phyloP scores from a whole-genome alignment of 2,888 invertebrate species.

The Drosophila phalerata region DNA sequence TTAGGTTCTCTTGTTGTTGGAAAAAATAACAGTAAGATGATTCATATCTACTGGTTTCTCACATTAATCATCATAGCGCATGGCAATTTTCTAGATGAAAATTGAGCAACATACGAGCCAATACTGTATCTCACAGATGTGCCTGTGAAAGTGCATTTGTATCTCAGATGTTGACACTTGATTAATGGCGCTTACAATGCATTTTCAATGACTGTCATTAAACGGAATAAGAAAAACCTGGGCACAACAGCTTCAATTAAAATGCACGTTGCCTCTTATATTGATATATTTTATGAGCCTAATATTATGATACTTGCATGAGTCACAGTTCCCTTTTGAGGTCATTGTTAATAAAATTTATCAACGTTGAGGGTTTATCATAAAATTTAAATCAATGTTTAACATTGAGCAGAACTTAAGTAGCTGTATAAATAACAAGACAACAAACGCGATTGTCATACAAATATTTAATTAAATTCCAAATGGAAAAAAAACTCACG shows the following conservation, averaged over 20 bases:
- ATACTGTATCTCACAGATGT: conserved; percentile 28
- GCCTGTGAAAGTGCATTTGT: conserved; percentile 49
- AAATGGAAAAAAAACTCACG: conserved; percentile 47
- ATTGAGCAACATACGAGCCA: not conserved
- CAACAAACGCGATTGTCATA: conserved; percentile 51
- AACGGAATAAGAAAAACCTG: conserved; percentile 18
- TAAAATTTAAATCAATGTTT: conserved; percentile 20
- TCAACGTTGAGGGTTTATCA: conserved; percentile 31
- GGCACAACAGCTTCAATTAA: conserved; percentile 39
- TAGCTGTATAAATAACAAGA: conserved; percentile 15
- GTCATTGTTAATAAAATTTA: conserved; percentile 30
- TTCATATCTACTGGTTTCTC: conserved; percentile 37
- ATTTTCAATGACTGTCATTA: conserved; percentile 31
- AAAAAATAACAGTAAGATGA: conserved; percentile 13
- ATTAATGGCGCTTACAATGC: conserved; percentile 49
- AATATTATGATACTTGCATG: conserved; percentile 23
- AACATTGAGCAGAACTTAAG: conserved; percentile 34
- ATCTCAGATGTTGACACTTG: conserved; percentile 39
- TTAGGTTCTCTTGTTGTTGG: not conserved
- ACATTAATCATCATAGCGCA: conserved; percentile 40
- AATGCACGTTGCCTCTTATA: conserved; percentile 9
- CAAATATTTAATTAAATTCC: conserved; percentile 48
- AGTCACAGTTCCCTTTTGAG: conserved; percentile 41
- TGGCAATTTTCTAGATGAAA: conserved; percentile 47
- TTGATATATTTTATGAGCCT: conserved; percentile 4